Evolutionary conservation across 2,888 invertebrate species (phyloP).

Genomic region (Drosophila maculinotata): DNA sequence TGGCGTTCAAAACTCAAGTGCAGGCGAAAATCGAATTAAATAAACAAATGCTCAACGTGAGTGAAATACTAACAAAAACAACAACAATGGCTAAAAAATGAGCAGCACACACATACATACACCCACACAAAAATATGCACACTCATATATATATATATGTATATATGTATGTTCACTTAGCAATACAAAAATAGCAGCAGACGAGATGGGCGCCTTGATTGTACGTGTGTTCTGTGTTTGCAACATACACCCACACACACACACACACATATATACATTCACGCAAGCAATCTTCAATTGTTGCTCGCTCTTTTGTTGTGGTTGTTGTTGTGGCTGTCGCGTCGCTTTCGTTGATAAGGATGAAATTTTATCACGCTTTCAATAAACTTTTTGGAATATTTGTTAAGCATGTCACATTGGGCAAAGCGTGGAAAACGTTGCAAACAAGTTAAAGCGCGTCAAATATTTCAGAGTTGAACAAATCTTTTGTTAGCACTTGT

Average conservation of each 20-base stretch:
- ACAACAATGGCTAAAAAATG: conserved; percentile 35
- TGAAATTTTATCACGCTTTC: conserved; percentile 83
- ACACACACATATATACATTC: conserved; percentile 5
- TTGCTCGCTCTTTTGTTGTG: conserved; percentile 60
- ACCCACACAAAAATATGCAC: conserved; percentile 1
- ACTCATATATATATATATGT: background rate
- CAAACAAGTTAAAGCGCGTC: conserved; percentile 17
- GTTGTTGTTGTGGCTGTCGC: conserved; percentile 44
- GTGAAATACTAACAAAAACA: conserved; percentile 76
- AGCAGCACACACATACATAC: conserved; percentile 15
- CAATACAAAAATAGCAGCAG: conserved; percentile 10
- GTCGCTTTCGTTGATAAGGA: conserved; percentile 65
- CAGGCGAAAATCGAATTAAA: conserved; percentile 84
- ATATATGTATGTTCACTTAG: conserved; percentile 8
- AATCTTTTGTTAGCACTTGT: conserved; percentile 9
- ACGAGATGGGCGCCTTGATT: conserved; percentile 52
- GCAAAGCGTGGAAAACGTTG: background rate
- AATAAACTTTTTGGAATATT: conserved; percentile 76
- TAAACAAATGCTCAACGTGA: conserved; percentile 85
- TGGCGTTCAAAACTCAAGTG: conserved; percentile 60
- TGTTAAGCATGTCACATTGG: conserved; percentile 52
- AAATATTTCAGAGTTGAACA: conserved; percentile 8
- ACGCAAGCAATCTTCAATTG: conserved; percentile 59
- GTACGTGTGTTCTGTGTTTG: conserved; percentile 56
- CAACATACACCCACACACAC: conserved; percentile 32